A percentile compares a stretch with the other conserved stretches of the same genome.
Evolutionary conservation across 1,140 invertebrate species (phyloP).

Genomic region (Atta cephalotes): DNA sequence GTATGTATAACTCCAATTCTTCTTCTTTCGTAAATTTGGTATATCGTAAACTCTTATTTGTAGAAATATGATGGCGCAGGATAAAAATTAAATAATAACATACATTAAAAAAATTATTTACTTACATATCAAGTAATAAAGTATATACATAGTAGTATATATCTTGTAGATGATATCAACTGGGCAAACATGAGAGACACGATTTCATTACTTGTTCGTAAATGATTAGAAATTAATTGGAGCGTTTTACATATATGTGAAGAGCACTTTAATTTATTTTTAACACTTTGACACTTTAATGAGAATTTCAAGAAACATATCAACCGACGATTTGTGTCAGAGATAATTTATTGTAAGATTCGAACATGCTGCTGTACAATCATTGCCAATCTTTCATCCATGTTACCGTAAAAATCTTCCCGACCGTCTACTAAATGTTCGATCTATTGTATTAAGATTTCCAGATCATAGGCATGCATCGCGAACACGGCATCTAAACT

Average conservation of each 20-base stretch:
- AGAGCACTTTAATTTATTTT: not conserved
- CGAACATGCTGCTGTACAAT: slow-evolving; percentile 76
- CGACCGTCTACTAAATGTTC: slow-evolving; percentile 60
- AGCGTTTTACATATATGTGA: not conserved
- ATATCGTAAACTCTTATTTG: too few species aligned
- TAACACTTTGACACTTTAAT: not conserved
- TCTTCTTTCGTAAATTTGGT: too few species aligned
- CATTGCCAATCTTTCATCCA: slow-evolving; percentile 70
- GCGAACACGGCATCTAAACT: slow-evolving; percentile 75
- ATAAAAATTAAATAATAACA: too few species aligned
- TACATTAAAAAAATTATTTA: too few species aligned
- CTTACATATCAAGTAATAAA: too few species aligned
- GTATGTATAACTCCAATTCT: too few species aligned
- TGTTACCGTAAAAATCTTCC: not conserved
- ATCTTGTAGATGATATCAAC: too few species aligned
- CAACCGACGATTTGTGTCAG: not conserved
- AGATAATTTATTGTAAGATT: slow-evolving; percentile 65
- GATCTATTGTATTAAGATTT: slow-evolving; percentile 75
- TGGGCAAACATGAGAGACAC: not conserved
- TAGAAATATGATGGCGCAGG: too few species aligned
- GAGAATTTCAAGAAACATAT: not conserved
- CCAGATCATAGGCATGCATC: slow-evolving; percentile 76
- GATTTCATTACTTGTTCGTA: too few species aligned
- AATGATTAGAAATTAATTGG: not conserved
- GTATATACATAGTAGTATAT: too few species aligned